These are phyloP conservation scores for Plagodis pulveraria DNA, from an alignment of 2,888 invertebrate genomes.

Conservation along the genomic window DNA sequence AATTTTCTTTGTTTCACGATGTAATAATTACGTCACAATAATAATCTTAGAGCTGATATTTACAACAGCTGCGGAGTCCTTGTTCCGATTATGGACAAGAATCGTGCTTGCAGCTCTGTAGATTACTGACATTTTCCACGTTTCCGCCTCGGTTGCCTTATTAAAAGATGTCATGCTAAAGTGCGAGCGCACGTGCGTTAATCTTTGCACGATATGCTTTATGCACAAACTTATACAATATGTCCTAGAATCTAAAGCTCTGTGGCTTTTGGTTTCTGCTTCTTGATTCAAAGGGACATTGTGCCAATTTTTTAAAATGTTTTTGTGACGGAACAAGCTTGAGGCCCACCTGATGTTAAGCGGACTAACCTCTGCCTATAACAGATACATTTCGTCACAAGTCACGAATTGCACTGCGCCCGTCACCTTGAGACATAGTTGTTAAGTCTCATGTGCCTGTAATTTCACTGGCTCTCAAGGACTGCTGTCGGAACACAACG, in stretches of 20 bases:
- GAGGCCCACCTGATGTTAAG: too few species aligned
- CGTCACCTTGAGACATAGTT: too few species aligned
- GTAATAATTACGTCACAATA: slow-evolving; percentile 78
- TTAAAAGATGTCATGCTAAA: slow-evolving; percentile 77
- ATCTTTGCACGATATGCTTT: slow-evolving; percentile 29
- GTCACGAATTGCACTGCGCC: too few species aligned
- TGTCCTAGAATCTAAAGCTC: too few species aligned
- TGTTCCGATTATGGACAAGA: slow-evolving; percentile 82
- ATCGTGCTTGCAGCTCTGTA: slow-evolving; percentile 76
- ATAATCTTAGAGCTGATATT: slow-evolving; percentile 77
- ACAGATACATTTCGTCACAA: too few species aligned
- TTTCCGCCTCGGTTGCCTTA: slow-evolving; percentile 80
- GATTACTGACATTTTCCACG: slow-evolving; percentile 82
- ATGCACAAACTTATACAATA: slow-evolving; percentile 3
- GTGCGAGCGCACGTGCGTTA: slow-evolving; percentile 57
- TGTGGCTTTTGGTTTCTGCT: not conserved
- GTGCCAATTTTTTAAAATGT: too few species aligned
- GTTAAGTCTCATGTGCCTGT: too few species aligned
- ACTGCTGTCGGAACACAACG: too few species aligned
- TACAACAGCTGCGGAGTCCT: slow-evolving; percentile 81
- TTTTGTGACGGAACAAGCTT: too few species aligned
- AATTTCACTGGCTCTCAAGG: too few species aligned
- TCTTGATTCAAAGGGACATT: too few species aligned
- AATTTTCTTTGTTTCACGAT: slow-evolving; percentile 76
- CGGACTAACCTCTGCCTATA: too few species aligned